These are phyloP conservation scores for Macrosteles quadrilineatus DNA, from an alignment of 1,140 invertebrate genomes.

Conservation along the genomic window DNA sequence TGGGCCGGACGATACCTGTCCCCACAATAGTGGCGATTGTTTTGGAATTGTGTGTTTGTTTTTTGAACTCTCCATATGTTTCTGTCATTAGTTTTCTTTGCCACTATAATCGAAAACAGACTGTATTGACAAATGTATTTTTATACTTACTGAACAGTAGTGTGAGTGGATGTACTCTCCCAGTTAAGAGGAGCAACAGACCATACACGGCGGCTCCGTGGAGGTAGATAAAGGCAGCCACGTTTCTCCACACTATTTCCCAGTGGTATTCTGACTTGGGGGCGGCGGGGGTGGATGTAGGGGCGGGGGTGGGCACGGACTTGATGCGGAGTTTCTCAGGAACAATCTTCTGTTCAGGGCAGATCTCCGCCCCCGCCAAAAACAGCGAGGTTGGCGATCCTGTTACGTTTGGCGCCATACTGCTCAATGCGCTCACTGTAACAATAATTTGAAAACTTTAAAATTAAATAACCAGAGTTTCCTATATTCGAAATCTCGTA, in stretches of 20 bases:
- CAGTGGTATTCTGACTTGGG: conserved; percentile 52
- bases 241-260: conserved; percentile 72
- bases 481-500: too few species aligned
- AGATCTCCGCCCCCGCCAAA: conserved; percentile 46
- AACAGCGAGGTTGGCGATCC: conserved; percentile 45
- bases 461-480: too few species aligned
- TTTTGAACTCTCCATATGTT: too few species aligned
- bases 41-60: too few species aligned
- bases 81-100: too few species aligned
- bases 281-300: conserved; percentile 20
- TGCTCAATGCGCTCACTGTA: background rate
- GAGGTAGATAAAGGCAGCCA: conserved; percentile 65
- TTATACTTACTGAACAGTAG: conserved; percentile 56
- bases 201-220: conserved; percentile 64
- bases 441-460: too few species aligned
- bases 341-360: conserved; percentile 29
- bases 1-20: too few species aligned
- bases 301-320: background rate
- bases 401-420: conserved; percentile 47
- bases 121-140: background rate
- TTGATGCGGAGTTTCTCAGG: background rate
- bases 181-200: conserved; percentile 57
- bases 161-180: conserved; percentile 54
- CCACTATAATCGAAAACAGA: too few species aligned
- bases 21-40: too few species aligned